Conservation (phyloP, 2,888 invertebrate genomes). For the Sthenelais limicola region DNA sequence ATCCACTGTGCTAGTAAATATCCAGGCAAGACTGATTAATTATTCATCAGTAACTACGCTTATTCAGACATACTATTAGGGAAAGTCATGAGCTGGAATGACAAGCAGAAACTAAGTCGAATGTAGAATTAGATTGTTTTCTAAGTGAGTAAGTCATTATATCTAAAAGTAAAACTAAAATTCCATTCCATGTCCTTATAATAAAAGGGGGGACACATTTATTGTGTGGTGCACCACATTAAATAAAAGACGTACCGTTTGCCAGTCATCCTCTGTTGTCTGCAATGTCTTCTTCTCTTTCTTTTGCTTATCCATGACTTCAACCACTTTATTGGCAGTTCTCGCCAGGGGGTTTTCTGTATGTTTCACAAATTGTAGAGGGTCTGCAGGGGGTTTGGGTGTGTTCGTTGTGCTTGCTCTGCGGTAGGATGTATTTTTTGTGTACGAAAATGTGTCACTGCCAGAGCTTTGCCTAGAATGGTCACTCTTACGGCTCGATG, state of each 20-base stretch:
- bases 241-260: conserved; percentile 58
- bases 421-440: background rate
- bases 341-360: conserved; percentile 60
- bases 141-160: too few relatives aligned
- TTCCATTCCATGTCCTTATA: too few relatives aligned
- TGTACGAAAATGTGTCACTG: conserved; percentile 55
- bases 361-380: conserved; percentile 68
- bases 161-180: too few relatives aligned
- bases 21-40: too few relatives aligned
- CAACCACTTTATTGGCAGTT: conserved; percentile 64
- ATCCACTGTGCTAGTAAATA: too few relatives aligned
- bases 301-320: conserved; percentile 60
- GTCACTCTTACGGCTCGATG: conserved; percentile 57
- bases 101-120: too few relatives aligned
- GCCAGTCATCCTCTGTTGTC: conserved; percentile 64
- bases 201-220: too few relatives aligned
- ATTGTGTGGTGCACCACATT: too few relatives aligned
- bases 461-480: conserved; percentile 56
- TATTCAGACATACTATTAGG: too few relatives aligned
- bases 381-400: conserved; percentile 56
- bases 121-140: too few relatives aligned
- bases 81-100: too few relatives aligned
- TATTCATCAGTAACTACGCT: too few relatives aligned
- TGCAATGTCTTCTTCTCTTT: conserved; percentile 53
- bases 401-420: conserved; percentile 48